Base-by-base conservation (phyloP, 2,113 vertebrate genomes). In the Genyomyrus donnyi region DNA sequence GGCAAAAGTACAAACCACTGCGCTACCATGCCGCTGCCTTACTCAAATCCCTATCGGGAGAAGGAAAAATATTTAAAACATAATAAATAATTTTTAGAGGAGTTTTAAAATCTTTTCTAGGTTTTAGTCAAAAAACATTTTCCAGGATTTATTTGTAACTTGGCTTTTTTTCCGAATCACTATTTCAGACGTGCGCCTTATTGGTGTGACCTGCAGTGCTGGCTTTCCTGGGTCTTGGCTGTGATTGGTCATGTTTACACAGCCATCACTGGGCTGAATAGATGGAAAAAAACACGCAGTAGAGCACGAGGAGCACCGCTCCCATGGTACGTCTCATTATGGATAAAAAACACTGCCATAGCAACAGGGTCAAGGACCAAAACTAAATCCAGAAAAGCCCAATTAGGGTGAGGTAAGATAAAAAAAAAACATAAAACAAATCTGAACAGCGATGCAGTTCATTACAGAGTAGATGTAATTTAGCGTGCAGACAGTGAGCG, bases 281-380 rank as follows among this genome's bases (percentile, higher is more conserved):
- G 83, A 24, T 48, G 42, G 45, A 52, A 87, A 31, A 31, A 87
- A 35, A 53, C n/a, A 87, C 5, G 27, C 17, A 39, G 74, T 42
- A 15, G 0, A 56, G n/a, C 50, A 56, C 31, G 15, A 53, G 85
- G 50, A 21, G 1, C 85, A 56, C 45, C 19, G 3, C 85, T 87
- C 50, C 11, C 5, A 35, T 5, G n/a, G 49, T 19, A 49, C 39
- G 50, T 27, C 88, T 74, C 21, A 88, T 88, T 88, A 88, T 17
- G 62, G 35, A 50, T 70, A 17, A 31, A 62, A 27, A 15, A 42
- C 24, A 27, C 66, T 48, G 21, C 45, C 88, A 88, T 46, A n/a
- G 88, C 58, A 88, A 88, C 88, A 48, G 88, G 88, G 88, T 66
- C 58, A 88, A 70, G 88, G n/a, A 74, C 88, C 56, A 88, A 48